Base-by-base conservation (phyloP, 1,140 invertebrate species). In the Drosophila pandora region DNA sequence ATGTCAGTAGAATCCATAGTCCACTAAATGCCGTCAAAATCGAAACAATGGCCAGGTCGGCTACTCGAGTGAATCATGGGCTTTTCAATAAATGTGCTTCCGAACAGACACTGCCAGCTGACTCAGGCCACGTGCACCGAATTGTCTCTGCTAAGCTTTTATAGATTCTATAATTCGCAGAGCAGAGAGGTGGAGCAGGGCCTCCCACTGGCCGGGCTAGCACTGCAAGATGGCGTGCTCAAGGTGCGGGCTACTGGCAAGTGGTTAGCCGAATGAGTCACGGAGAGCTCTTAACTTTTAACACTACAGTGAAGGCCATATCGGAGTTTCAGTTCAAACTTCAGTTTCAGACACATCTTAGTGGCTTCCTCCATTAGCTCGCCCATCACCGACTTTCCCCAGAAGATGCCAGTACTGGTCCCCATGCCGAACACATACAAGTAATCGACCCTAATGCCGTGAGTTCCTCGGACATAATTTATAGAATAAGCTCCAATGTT, bases 361-460 rank as follows among this genome's bases (percentile, higher is more conserved):
- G 32, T 8, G 2, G 3, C 32, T 32, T 32, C 9, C 53, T 54
- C 48, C 39, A 47, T 55, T 45, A 45, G 25, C n/a, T 21, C 45
- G 65, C 13, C 45, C 21, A 41, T 37, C 22, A 17, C 8, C 17
- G 47, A 70, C 67, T 71, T 71, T 71, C 53, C 17, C 17, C 17
- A 17, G 17, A 17, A 17, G 17, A 17, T 17, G 17, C 17, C 17
- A 17, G 17, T n/a, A n/a, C n/a, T n/a, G n/a, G n/a, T n/a, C 41
- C 2, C 68, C 55, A 71, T 37, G 47, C 65, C 13, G 37, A 71
- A 71, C 68, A 6, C 37, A 70, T 71, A 50, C 45, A 52, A 37
- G 68, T 47, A 71, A 71, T 70, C 55, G 55, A 71, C 68, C 67
- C 55, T 60, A 71, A 45, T 59, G 67, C 55, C 65, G 60, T 71